Evolutionary conservation across 2,113 vertebrate genomes (phyloP), one percentile per base, ranked within the genome.

Genomic region (Geococcyx californianus): DNA sequence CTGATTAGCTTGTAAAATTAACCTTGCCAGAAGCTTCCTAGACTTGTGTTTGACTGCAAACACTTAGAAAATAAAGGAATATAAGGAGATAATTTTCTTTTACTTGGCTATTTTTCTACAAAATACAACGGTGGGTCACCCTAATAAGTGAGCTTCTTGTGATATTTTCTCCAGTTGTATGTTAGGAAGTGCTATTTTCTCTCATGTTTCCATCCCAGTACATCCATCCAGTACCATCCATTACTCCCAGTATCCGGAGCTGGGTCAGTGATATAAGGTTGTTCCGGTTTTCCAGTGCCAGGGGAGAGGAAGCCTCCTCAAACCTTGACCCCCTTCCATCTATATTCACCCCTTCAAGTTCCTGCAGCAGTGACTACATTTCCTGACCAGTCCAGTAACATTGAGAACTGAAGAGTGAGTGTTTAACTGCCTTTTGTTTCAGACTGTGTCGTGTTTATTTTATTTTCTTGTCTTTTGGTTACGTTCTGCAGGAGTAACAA

Each of bases 361-460:
- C 93, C 88, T 92, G 23, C 54, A 85, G 74, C 87, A 72, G 18
- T 68, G 33, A 63, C 64, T 95, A 95, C 33, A 94, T 95, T 85
- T 92, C 70, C 90, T 93, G 83, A 89, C 63, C 67, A 83, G 58
- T 62, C 54, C 73, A 90, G 44, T 28, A 74, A 85, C 0, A 6
- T 44, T 49, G 75, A 64, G 80, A 87, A 49, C 56, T 28, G 83
- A 90, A 74, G 73, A 93, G 13, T 51, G 80, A 96, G 56, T 75
- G 36, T 84, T 94, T 91, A 38, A 79, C n/a, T 86, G 34, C 52
- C 64, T 92, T 96, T 95, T 95, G 56, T 92, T 94, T 88, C 42
- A 80, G 68, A 13, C 24, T 1, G 3, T 19, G 33, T 47, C 77
- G 51, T 64, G 34, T 94, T 93, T 93, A 68, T 94, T 94, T 95